Percentiles rank a stretch among this genome's conserved stretches.
Evolutionary conservation across 2,888 invertebrate species (phyloP).

Genomic region (Chrysodeixis includens): DNA sequence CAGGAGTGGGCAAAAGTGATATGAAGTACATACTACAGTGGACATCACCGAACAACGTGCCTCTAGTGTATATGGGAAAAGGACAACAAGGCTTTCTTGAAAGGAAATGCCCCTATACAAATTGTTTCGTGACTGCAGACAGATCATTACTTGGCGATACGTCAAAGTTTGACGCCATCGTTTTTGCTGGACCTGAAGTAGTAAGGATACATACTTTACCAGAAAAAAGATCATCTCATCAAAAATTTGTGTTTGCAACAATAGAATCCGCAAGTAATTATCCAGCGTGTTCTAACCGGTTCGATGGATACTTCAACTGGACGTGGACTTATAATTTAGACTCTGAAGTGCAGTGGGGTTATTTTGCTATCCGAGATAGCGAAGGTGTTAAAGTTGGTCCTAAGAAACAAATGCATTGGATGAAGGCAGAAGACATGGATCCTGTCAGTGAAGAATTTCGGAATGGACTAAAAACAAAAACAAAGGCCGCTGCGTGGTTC

Average conservation of each 20-base stretch:
- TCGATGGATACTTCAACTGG: slow-evolving; percentile 76
- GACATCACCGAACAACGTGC: slow-evolving; percentile 63
- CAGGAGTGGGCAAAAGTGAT: slow-evolving; percentile 8
- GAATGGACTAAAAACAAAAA: slow-evolving; percentile 59
- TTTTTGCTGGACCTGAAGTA: slow-evolving; percentile 73
- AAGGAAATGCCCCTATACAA: slow-evolving; percentile 70
- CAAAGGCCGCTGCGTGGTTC: slow-evolving; percentile 68
- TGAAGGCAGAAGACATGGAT: slow-evolving; percentile 64
- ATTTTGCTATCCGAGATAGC: slow-evolving; percentile 66
- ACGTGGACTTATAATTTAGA: slow-evolving; percentile 76
- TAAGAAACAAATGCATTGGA: slow-evolving; percentile 68
- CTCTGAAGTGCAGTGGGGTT: slow-evolving; percentile 73
- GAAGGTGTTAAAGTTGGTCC: slow-evolving; percentile 66
- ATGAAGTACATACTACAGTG: slow-evolving; percentile 72
- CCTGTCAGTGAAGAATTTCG: slow-evolving; percentile 64
- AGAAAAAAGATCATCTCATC: slow-evolving; percentile 59
- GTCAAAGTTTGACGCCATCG: slow-evolving; percentile 74
- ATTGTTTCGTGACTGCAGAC: slow-evolving; percentile 76
- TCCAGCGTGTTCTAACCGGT: slow-evolving; percentile 60
- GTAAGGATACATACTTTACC: slow-evolving; percentile 53
- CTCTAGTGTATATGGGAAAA: slow-evolving; percentile 67
- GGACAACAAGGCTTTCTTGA: slow-evolving; percentile 65
- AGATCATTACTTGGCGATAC: slow-evolving; percentile 61
- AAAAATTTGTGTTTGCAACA: slow-evolving; percentile 74
- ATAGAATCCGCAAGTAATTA: slow-evolving; percentile 75